These are phyloP conservation scores for Euleptes europaea DNA, from an alignment of 2,113 vertebrate species.

Conservation along the genomic window DNA sequence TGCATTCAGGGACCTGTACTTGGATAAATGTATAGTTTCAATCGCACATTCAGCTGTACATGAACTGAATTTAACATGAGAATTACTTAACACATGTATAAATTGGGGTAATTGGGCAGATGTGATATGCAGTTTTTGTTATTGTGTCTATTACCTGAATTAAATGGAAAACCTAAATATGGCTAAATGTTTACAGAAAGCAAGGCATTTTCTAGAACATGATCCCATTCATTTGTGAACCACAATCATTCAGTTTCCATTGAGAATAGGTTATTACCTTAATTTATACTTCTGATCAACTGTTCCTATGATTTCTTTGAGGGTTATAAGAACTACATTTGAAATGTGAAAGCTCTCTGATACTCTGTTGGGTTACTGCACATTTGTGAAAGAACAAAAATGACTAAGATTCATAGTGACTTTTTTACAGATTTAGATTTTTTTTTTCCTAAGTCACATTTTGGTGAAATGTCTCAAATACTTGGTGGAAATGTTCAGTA, in stretches of 20 bases:
- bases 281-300: not conserved
- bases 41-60: too few species aligned
- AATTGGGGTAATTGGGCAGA: too few species aligned
- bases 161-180: not conserved
- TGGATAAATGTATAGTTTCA: too few species aligned
- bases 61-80: too few species aligned
- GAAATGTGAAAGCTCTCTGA: not conserved
- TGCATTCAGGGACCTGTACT: too few species aligned
- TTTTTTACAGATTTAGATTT: not conserved
- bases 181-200: too few species aligned
- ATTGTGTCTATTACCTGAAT: too few species aligned
- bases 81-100: too few species aligned
- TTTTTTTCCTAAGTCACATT: not conserved
- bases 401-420: not conserved
- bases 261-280: not conserved
- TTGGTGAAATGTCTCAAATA: constrained; percentile 5
- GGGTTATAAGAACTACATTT: not conserved
- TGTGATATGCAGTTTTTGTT: too few species aligned
- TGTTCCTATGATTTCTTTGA: not conserved
- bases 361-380: not conserved
- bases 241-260: not conserved
- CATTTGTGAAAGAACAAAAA: not conserved
- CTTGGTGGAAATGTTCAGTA: not conserved
- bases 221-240: not conserved
- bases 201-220: not conserved